phyloP scores from a whole-genome alignment of 35 echinoderm and acorn worm species.

The Amphiura filiformis region DNA sequence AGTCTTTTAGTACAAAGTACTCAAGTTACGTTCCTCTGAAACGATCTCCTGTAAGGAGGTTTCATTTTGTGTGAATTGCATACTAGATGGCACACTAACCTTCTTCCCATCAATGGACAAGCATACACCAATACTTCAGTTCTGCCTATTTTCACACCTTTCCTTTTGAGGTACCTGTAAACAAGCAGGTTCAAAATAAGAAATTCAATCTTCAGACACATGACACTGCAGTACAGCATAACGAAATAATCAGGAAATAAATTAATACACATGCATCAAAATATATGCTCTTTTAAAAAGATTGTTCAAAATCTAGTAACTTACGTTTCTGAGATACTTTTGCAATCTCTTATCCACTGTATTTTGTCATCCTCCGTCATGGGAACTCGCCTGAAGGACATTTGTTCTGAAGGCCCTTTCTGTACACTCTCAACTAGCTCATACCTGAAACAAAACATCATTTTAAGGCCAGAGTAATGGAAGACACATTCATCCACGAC shows the following conservation, averaged over 20 bases:
- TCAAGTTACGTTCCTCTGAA: no score
- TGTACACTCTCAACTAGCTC: constrained; percentile 32
- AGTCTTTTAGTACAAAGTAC: no score
- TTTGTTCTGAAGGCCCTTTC: not conserved
- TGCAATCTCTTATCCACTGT: constrained; percentile 49
- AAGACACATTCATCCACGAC: no score
- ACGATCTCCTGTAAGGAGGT: no score
- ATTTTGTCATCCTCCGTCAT: constrained; percentile 31
- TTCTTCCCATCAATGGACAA: constrained; percentile 83
- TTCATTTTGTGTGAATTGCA: no score
- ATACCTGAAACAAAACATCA: constrained; percentile 32
- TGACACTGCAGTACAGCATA: not conserved
- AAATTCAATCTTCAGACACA: not conserved
- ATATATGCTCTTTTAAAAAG: no score
- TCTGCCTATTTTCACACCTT: constrained; percentile 81
- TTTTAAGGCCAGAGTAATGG: no score
- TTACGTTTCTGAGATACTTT: constrained; percentile 50
- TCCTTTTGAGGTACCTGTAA: constrained; percentile 83
- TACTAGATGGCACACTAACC: no score
- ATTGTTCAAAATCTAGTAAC: no score
- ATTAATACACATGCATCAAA: no score
- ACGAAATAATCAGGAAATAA: no score
- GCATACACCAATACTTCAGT: constrained; percentile 77
- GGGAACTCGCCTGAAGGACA: not conserved
- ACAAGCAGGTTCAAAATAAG: not conserved